phyloP scores from a whole-genome alignment of 2,888 invertebrate genomes.

The Furcula furcula region DNA sequence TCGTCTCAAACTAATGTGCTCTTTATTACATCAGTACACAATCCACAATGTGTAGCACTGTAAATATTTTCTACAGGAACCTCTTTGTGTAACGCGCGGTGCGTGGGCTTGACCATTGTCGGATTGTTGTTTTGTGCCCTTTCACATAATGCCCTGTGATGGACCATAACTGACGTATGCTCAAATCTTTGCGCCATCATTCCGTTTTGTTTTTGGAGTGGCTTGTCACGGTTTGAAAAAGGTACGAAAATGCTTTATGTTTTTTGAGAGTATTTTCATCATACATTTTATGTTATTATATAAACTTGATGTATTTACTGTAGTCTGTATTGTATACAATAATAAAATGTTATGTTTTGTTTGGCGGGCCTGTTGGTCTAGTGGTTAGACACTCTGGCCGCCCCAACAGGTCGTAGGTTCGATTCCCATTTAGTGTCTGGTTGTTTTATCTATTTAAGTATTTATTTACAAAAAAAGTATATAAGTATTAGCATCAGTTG shows the following conservation, averaged over 20 bases:
- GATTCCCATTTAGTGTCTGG: too few relatives aligned
- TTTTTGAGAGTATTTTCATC: neutral
- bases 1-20: constrained; percentile 47
- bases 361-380: too few relatives aligned
- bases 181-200: constrained; percentile 25
- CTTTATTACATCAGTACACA: constrained; percentile 41
- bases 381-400: too few relatives aligned
- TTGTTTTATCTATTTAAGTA: too few relatives aligned
- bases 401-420: too few relatives aligned
- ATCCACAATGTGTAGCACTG: constrained; percentile 40
- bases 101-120: constrained; percentile 50
- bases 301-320: too few relatives aligned
- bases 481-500: too few relatives aligned
- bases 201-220: constrained; percentile 19
- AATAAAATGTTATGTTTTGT: too few relatives aligned
- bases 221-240: constrained; percentile 5
- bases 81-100: constrained; percentile 43
- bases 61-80: constrained; percentile 42
- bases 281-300: too few relatives aligned
- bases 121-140: constrained; percentile 36
- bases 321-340: too few relatives aligned
- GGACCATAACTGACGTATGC: constrained; percentile 23
- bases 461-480: too few relatives aligned
- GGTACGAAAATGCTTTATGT: neutral
- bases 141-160: constrained; percentile 37